phyloP scores from a whole-genome alignment of 2,797 vertebrate genomes.

The Coilia nasus region DNA sequence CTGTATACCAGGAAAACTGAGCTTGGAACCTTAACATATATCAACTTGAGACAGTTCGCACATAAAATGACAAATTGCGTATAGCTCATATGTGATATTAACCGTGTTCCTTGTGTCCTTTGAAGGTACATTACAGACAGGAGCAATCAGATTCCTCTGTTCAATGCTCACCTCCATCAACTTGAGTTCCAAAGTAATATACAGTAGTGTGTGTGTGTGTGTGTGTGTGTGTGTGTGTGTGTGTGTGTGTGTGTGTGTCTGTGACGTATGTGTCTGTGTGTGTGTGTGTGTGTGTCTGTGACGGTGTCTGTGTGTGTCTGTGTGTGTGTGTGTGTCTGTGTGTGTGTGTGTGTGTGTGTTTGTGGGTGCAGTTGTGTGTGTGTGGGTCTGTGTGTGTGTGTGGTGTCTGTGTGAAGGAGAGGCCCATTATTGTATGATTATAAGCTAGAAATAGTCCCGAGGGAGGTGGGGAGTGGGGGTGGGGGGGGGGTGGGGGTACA shows the following conservation, averaged over 20 bases:
- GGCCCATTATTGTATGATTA: background rate
- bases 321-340: too few relatives aligned
- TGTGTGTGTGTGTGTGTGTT: too few relatives aligned
- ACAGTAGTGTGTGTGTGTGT: too few relatives aligned
- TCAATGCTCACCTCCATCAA: background rate
- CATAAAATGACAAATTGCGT: background rate
- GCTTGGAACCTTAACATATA: background rate
- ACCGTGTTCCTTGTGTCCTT: background rate
- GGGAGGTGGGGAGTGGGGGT: background rate
- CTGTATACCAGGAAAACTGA: background rate
- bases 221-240: too few relatives aligned
- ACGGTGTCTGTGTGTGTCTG: too few relatives aligned
- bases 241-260: too few relatives aligned
- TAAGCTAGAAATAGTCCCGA: background rate
- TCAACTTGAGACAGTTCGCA: conserved; percentile 6
- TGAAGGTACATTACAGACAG: background rate
- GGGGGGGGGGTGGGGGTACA: conserved; percentile 47
- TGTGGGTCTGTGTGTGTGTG: too few relatives aligned
- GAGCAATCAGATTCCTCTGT: background rate
- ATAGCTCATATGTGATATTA: background rate
- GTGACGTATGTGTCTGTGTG: too few relatives aligned
- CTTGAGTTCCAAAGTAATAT: background rate
- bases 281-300: too few relatives aligned
- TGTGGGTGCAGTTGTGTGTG: too few relatives aligned
- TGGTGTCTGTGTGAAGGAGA: too few relatives aligned